phyloP scores from a whole-genome alignment of 2,113 vertebrate genomes.

The Tachysurus fulvidraco region DNA sequence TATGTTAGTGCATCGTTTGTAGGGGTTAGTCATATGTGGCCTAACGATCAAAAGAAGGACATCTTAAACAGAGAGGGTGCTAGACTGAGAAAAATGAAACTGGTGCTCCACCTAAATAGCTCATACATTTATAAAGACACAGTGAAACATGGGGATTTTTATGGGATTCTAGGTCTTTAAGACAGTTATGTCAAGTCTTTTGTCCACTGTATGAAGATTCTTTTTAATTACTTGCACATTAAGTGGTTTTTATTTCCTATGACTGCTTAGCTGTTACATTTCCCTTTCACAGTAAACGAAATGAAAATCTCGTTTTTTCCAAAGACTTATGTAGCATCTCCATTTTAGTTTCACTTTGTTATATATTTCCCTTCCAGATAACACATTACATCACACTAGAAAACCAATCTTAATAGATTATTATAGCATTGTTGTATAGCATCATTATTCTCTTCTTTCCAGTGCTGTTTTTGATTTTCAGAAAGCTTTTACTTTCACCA shows the following conservation, averaged over 20 bases:
- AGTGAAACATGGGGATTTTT: background rate
- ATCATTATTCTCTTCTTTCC: background rate
- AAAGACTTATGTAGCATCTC: background rate
- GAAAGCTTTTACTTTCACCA: background rate
- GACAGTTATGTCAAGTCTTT: background rate
- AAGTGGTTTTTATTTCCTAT: background rate
- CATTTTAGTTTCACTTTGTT: conserved; percentile 61
- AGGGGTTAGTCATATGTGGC: background rate
- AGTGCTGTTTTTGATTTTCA: conserved; percentile 16
- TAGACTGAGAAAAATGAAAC: background rate
- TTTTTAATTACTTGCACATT: background rate
- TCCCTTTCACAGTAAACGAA: background rate
- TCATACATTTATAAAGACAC: background rate
- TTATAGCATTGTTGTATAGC: background rate
- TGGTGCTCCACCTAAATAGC: background rate
- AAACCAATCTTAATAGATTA: background rate
- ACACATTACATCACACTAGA: background rate
- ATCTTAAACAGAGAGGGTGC: background rate
- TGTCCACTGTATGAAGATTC: background rate
- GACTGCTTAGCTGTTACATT: background rate
- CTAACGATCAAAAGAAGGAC: background rate
- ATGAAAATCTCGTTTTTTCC: conserved; percentile 8
- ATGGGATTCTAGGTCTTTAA: background rate
- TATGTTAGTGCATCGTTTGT: background rate
- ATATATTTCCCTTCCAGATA: conserved; percentile 25